Base-by-base conservation (phyloP, 1,140 invertebrate genomes). In the Heliconius hewitsoni region DNA sequence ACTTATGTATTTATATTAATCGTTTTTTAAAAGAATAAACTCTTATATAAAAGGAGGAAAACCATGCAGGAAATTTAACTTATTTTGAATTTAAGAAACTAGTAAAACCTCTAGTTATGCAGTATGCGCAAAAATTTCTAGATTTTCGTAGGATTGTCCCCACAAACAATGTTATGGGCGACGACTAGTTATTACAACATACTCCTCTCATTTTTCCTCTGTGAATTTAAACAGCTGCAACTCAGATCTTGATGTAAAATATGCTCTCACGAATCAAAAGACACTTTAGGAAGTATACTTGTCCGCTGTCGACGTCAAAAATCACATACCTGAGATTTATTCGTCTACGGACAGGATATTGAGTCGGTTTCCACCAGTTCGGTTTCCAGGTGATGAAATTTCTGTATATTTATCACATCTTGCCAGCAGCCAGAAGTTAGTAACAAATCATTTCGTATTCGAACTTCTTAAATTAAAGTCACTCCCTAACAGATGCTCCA, bases 341-440 rank as follows among this genome's bases (percentile, higher is more conserved):
- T 66, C 60, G 23, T 66, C 23, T 30, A 30, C 60, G n/a, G 19
- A 39, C 71, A 72, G 71, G 71, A 72, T 72, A 72, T 30, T 72
- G 37, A 37, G 37, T 37, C 37, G 4, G 71, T n/a, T 37, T 39
- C 37, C 37, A 19, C 9, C 23, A 23, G 23, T 23, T 23, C 23
- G 23, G 23, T 23, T 42, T 18, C n/a, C 30, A 71, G 71, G 16
- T 71, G 71, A 71, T 39, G 71, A 71, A 39, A 71, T 39, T n/a
- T 39, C 71, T 39, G 37, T 71, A 37, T 71, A 71, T 71, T 39
- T 19, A 71, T 71, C 60, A 66, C 27, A 66, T 66, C 60, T 27
- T 18, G 13, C 23, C 27, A 66, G n/a, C n/a, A 8, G 60, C 27
- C 60, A 66, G 27, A 30, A 66, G 23, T 27, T 66, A 8, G 60